Conservation (phyloP, 2,113 vertebrate genomes). For the Toxotes jaculatrix region DNA sequence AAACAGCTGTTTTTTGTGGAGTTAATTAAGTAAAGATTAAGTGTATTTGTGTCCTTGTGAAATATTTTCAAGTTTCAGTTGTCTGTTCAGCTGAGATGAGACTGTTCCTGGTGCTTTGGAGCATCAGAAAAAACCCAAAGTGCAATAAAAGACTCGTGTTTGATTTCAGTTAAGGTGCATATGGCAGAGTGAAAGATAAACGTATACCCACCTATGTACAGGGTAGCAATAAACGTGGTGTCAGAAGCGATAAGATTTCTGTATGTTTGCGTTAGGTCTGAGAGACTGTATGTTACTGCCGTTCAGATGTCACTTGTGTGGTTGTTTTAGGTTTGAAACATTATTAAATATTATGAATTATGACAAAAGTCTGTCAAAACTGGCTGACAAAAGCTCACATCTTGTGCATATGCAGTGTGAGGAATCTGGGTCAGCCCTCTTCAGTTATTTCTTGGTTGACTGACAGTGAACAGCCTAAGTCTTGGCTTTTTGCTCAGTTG, state of each 20-base stretch:
- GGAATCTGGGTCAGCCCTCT: background rate
- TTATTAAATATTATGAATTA: background rate
- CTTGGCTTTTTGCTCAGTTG: no score
- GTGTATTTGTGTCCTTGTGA: background rate
- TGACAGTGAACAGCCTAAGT: background rate
- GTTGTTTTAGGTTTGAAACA: background rate
- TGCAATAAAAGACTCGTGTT: background rate
- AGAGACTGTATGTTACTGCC: background rate
- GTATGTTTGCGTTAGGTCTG: background rate
- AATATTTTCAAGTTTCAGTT: no score
- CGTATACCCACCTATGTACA: background rate
- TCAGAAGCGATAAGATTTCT: background rate
- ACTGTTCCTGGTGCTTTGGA: no score
- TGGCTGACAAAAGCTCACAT: no score
- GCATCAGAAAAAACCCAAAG: no score
- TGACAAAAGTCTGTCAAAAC: no score
- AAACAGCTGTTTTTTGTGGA: background rate
- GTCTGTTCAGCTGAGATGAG: no score
- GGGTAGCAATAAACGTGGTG: background rate
- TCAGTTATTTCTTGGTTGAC: background rate
- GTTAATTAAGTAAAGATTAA: no score
- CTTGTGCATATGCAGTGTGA: background rate
- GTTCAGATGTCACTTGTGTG: background rate
- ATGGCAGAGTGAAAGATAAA: background rate
- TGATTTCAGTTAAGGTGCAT: background rate